Percentiles rank a stretch among this genome's conserved stretches.
Conservation (phyloP, 2,113 vertebrate species). For the Neopipo cinnamomea region DNA sequence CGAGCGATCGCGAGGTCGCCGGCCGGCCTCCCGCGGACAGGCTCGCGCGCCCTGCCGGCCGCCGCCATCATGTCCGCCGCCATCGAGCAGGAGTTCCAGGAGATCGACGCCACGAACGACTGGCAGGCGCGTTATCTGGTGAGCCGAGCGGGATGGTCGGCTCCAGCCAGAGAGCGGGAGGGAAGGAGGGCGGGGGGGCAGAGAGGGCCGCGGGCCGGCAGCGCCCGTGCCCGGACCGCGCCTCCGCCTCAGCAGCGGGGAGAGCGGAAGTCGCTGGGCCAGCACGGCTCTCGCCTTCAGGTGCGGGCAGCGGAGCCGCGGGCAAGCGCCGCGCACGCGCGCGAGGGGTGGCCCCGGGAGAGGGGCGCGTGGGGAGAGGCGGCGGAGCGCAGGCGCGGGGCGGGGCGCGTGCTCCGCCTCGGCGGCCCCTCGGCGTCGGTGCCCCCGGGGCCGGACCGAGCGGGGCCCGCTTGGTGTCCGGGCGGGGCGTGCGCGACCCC, state of each 20-base stretch:
- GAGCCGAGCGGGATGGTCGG: constrained; percentile 60
- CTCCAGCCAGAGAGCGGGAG: background rate
- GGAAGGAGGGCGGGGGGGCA: background rate
- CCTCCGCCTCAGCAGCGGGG: background rate
- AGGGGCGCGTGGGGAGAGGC: too few relatives aligned
- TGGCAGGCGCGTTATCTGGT: constrained; percentile 92
- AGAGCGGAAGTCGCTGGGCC: constrained; percentile 46
- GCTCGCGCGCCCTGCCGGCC: background rate
- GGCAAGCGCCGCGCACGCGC: background rate
- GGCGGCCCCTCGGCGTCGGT: background rate
- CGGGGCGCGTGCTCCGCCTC: background rate
- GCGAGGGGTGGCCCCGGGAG: background rate
- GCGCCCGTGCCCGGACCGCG: background rate
- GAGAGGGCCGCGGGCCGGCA: background rate
- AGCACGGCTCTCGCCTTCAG: background rate
- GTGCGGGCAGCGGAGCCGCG: background rate
- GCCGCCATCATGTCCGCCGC: constrained; percentile 51
- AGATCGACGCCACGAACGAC: constrained; percentile 81
- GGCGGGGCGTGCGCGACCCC: too few relatives aligned
- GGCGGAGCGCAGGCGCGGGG: background rate
- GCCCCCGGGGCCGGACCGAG: rapidly evolving
- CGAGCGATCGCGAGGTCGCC: constrained; percentile 13
- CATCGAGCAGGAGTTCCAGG: constrained; percentile 85
- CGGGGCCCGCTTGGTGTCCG: background rate
- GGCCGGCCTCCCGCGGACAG: background rate